Evolutionary conservation across 2,797 vertebrate genomes (phyloP).

Genomic region (Pteropus rufus): DNA sequence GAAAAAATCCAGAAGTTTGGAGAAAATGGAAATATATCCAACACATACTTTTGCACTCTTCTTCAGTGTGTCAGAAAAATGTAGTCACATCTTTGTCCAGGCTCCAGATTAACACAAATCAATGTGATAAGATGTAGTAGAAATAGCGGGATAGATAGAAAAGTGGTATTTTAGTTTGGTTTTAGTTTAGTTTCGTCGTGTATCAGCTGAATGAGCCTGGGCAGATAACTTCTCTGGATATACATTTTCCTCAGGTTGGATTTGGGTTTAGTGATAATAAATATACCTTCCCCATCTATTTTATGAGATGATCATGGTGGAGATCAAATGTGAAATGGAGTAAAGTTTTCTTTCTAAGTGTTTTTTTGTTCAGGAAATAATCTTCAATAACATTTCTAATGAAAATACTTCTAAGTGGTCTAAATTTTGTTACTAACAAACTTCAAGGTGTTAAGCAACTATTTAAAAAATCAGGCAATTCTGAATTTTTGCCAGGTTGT

Average conservation of each 20-base stretch:
- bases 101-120: background rate
- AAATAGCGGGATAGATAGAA: background rate
- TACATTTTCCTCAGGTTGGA: background rate
- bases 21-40: background rate
- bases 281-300: background rate
- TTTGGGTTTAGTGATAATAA: background rate
- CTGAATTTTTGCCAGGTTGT: slow-evolving; percentile 1
- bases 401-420: background rate
- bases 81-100: background rate
- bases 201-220: background rate
- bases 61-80: background rate
- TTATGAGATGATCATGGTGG: background rate
- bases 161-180: background rate
- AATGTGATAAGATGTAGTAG: background rate
- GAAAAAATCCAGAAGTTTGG: background rate
- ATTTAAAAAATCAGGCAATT: background rate
- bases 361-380: background rate
- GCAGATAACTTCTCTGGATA: background rate
- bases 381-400: background rate
- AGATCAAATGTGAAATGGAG: background rate
- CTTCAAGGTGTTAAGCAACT: background rate
- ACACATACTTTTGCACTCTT: background rate
- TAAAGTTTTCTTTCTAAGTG: background rate
- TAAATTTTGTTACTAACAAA: background rate
- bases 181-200: background rate